phyloP scores from a whole-genome alignment of 2,113 vertebrate genomes.

The Pionites leucogaster region DNA sequence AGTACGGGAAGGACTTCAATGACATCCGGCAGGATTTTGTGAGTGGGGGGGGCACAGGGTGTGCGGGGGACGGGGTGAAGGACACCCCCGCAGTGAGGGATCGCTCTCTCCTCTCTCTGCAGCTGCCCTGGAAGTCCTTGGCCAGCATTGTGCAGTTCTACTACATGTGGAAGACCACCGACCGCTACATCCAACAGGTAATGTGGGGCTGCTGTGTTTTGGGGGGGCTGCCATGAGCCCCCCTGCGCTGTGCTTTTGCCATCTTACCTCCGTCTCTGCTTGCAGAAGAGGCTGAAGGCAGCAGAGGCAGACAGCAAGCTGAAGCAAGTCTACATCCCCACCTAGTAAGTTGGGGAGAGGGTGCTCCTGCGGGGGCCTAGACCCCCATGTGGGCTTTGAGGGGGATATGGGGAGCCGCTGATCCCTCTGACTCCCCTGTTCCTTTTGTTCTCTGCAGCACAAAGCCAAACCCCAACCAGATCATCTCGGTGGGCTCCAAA shows the following conservation, averaged over 20 bases:
- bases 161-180: conserved; percentile 98
- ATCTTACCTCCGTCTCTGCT: neutral
- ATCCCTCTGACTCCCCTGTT: neutral
- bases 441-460: neutral
- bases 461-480: neutral
- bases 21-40: conserved; percentile 95
- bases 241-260: neutral
- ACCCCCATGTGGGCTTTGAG: neutral
- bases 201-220: neutral
- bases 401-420: neutral
- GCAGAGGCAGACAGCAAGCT: neutral
- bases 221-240: neutral
- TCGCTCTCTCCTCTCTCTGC: neutral
- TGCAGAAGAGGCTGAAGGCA: neutral
- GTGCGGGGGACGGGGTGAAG: neutral
- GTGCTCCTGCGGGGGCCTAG: neutral
- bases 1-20: conserved; percentile 93
- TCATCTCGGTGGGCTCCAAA: neutral
- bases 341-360: neutral
- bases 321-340: neutral
- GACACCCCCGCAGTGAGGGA: too few relatives aligned
- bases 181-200: conserved; percentile 95
- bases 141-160: conserved; percentile 96
- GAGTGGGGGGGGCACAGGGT: conserved; percentile 44
- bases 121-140: conserved; percentile 95